phyloP scores from a whole-genome alignment of 2,797 vertebrate genomes.

The Acanthurus lineatus region DNA sequence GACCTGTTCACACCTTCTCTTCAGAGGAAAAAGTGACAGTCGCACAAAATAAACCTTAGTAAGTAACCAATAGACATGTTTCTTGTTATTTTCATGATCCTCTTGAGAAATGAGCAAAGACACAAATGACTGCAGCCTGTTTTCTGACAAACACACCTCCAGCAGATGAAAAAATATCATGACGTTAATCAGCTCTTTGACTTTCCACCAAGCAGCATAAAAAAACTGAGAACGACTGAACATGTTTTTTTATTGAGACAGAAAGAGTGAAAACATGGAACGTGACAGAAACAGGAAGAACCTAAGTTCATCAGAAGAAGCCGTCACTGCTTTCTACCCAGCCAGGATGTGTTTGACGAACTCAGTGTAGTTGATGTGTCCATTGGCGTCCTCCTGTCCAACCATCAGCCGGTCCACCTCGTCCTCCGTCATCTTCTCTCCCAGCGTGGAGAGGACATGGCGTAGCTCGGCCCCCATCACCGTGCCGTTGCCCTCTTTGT shows the following conservation, averaged over 20 bases:
- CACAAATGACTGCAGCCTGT: too few relatives aligned
- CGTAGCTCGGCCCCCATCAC: slow-evolving; percentile 98
- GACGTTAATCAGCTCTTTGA: background rate
- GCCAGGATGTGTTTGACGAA: slow-evolving; percentile 96
- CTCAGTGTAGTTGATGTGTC: slow-evolving; percentile 96
- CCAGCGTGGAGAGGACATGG: slow-evolving; percentile 94
- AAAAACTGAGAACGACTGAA: background rate
- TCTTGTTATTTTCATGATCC: too few relatives aligned
- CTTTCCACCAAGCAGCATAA: background rate
- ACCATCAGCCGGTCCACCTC: slow-evolving; percentile 94
- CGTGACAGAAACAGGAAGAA: background rate
- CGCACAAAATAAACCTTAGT: too few relatives aligned
- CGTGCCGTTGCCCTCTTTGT: slow-evolving; percentile 97
- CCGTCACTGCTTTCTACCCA: slow-evolving; percentile 76
- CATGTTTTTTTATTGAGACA: slow-evolving; percentile 26
- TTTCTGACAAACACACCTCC: too few relatives aligned
- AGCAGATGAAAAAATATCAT: too few relatives aligned
- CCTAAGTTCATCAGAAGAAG: background rate
- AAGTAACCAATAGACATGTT: too few relatives aligned
- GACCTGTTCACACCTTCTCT: too few relatives aligned
- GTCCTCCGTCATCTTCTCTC: slow-evolving; percentile 93
- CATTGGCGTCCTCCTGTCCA: slow-evolving; percentile 95
- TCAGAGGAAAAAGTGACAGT: too few relatives aligned
- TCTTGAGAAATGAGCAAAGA: too few relatives aligned
- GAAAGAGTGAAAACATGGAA: background rate